Conservation (phyloP, 2,888 invertebrate genomes). For the Pseudoips prasinana region DNA sequence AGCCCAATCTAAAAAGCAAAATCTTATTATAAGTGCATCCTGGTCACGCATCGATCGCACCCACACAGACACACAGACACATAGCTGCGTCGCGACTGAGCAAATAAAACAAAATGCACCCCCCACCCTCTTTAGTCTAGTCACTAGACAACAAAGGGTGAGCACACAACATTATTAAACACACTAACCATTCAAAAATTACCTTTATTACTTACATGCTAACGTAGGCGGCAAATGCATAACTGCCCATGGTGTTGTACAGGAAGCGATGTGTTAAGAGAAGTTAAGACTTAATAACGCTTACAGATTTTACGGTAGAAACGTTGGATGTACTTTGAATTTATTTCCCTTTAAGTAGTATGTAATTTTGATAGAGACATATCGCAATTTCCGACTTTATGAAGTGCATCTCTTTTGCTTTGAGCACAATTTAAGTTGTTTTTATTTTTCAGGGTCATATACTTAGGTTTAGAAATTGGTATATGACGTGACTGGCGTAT, state of each 20-base stretch:
- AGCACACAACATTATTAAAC: constrained; percentile 44
- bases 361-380: too few species aligned
- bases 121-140: constrained; percentile 62
- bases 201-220: constrained; percentile 21
- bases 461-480: too few species aligned
- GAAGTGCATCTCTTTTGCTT: too few species aligned
- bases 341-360: constrained; percentile 7
- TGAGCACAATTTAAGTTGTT: too few species aligned
- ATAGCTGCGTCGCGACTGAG: constrained; percentile 42
- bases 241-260: constrained; percentile 20
- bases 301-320: constrained; percentile 69
- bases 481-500: too few species aligned
- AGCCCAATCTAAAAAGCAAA: constrained; percentile 20
- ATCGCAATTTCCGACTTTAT: too few species aligned
- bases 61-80: constrained; percentile 33
- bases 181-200: constrained; percentile 25
- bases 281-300: constrained; percentile 72
- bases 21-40: constrained; percentile 41
- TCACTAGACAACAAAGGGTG: constrained; percentile 77
- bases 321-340: constrained; percentile 28
- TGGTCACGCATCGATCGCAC: constrained; percentile 49
- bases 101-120: constrained; percentile 75
- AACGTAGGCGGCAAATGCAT: constrained; percentile 11
- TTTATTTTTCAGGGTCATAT: too few species aligned
- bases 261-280: constrained; percentile 73